Evolutionary conservation across 1,140 invertebrate genomes (phyloP), one percentile per base, ranked within the genome.

Genomic region (Hesperophylax magnus): DNA sequence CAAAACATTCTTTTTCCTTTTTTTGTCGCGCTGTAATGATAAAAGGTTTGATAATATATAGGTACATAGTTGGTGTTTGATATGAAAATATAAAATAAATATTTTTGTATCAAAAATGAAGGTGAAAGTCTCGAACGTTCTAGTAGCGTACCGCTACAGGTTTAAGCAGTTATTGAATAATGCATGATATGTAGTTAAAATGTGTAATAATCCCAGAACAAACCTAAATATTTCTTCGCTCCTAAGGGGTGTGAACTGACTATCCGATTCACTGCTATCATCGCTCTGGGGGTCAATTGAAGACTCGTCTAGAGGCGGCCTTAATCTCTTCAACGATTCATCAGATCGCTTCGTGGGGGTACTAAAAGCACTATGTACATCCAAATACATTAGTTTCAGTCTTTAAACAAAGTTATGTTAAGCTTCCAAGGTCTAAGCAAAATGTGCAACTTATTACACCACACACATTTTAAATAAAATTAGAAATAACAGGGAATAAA

Each of bases 1-100:
- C 69, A 72, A 24, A 54, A 72, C 69, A 72, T 72, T 24, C 14
- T 20, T 54, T 72, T 5, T 22, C 47, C 69, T 72, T 54, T 72
- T 14, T 22, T 24, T 53, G 18, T 7, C 52, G 18, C 18, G 3
- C 18, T 61, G 18, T 24, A 22, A 20, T 22, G 58, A 61, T 61
- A 61, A 24, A 61, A 24, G 15, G 14, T 9, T 47, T 47, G 11
- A 47, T 47, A n/a, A 39, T 39, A 31, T 31, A 31, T 2, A 31
- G 2, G 27, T 2, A 34, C 4, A 34, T 8, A 8, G 34, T 39
- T 39, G 7, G 7, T 39, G 34, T 39, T 39, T 39, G 34, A 39
- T 39, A 39, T 39, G 6, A 39, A 39, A 31, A 31, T 31, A 31
- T 31, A 31, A 31, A 31, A 31, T n/a, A 31, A 2, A 31, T 31